These are phyloP conservation scores for Pagrus major DNA, from an alignment of 2,113 vertebrate species.

Conservation along the genomic window DNA sequence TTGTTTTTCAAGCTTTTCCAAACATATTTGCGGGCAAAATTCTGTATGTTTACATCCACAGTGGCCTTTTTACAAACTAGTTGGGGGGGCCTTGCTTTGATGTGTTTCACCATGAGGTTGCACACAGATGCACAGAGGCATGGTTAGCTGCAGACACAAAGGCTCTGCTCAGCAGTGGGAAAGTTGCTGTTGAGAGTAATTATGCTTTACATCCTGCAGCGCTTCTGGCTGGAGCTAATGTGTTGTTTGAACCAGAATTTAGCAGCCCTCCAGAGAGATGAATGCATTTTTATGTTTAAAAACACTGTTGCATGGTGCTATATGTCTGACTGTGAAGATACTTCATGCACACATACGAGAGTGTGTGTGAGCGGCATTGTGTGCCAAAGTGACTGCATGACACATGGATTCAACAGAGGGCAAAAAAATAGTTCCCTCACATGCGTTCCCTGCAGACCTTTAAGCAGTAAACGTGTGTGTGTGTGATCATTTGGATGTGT, in stretches of 20 bases:
- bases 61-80: conserved; percentile 1
- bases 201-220: conserved; percentile 65
- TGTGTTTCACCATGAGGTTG: conserved; percentile 39
- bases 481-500: conserved; percentile 2
- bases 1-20: background rate
- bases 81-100: conserved; percentile 30
- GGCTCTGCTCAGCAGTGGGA: conserved; percentile 68
- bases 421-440: background rate
- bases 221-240: conserved; percentile 58
- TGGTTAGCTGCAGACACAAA: conserved; percentile 74
- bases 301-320: background rate
- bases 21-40: background rate
- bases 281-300: background rate
- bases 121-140: conserved; percentile 32
- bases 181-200: conserved; percentile 75
- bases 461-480: conserved; percentile 1
- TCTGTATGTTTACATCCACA: background rate
- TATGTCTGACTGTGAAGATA: background rate
- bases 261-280: background rate
- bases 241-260: conserved; percentile 27
- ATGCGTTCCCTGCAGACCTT: background rate
- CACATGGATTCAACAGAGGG: conserved; percentile 5
- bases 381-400: conserved; percentile 20
- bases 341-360: background rate
- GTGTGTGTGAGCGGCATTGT: background rate